phyloP scores from a whole-genome alignment of 2,888 invertebrate genomes.

The Hipparchia semele region DNA sequence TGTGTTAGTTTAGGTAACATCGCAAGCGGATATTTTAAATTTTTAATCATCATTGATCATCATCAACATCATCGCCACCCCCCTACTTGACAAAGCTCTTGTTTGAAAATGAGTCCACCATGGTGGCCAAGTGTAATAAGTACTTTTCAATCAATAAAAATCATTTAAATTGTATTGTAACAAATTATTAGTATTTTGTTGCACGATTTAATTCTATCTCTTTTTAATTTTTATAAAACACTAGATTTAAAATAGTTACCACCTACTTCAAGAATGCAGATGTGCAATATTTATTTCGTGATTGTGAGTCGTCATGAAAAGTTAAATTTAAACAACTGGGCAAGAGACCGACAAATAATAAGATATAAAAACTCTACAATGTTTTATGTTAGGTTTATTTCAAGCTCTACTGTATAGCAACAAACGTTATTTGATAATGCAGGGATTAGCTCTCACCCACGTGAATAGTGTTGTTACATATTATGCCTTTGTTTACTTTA shows the following conservation, averaged over 20 bases:
- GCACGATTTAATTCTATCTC: too few species aligned
- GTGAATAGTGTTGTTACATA: slow-evolving; percentile 15
- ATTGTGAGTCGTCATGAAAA: slow-evolving; percentile 3
- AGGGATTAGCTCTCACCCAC: slow-evolving; percentile 15
- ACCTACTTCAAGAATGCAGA: not conserved
- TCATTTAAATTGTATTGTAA: too few species aligned
- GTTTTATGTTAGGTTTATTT: not conserved
- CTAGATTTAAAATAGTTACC: not conserved
- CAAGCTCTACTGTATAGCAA: not conserved
- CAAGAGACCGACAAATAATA: not conserved
- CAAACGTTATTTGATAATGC: slow-evolving; percentile 19
- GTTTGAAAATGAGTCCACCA: too few species aligned
- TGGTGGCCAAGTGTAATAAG: too few species aligned
- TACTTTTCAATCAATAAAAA: too few species aligned
- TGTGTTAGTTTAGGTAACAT: not conserved
- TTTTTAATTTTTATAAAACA: not conserved
- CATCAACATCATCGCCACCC: too few species aligned
- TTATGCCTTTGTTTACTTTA: slow-evolving; percentile 24
- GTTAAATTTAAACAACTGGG: slow-evolving; percentile 8
- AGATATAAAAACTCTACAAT: not conserved
- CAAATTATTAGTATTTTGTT: too few species aligned
- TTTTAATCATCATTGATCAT: not conserved
- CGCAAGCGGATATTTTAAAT: not conserved
- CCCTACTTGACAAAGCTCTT: too few species aligned
- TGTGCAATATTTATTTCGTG: not conserved